Base-by-base conservation (phyloP, 1,140 invertebrate species). In the Bombus sylvicola region DNA sequence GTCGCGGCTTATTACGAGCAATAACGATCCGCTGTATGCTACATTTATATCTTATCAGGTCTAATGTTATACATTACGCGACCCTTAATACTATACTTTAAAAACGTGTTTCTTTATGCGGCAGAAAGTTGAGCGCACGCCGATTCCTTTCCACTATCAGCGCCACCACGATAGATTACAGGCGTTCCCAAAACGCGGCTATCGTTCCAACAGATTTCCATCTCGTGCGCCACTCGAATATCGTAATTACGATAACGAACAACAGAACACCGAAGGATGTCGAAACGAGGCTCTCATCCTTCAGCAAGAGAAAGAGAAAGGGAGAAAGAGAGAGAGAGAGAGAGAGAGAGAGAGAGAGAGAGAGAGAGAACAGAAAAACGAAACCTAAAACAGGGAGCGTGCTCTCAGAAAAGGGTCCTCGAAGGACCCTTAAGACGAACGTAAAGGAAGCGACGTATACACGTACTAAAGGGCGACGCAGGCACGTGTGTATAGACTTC, bases 1-100 rank as follows among this genome's bases (percentile, higher is more conserved):
- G 72, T 69, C 82, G 82, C 82, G 66, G 83, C 83, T 80, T 85
- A 85, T 85, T 85, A 85, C 83, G 53, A 85, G 77, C 83, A 85
- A 85, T 85, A 80, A 85, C 68, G 83, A 85, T 39, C 68, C 57
- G n/a, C 53, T 31, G 41, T 59, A 62, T 47, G 64, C 41, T 72
- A 80, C 68, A 47, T 85, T 72, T 85, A 69, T 80, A 80, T 73
- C 83, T 85, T 80, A 85, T 85, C 77, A 85, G 53, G 31, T 25
- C 57, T 72, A 41, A 85, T 80, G 83, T 64, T 85, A 80, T 80
- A 80, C 68, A 85, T 85, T 80, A 85, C n/a, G 3, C 31, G 6
- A 10, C 3, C 47, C 43, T 13, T 85, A 80, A 85, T 80, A 57
- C 2, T 57, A 80, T 80, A 31, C 53, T 80, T 85, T 80, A 80